A percentile compares a stretch with the other conserved stretches of the same genome.
phyloP scores from a whole-genome alignment of 2,888 invertebrate species.

The Cyaniris semiargus region DNA sequence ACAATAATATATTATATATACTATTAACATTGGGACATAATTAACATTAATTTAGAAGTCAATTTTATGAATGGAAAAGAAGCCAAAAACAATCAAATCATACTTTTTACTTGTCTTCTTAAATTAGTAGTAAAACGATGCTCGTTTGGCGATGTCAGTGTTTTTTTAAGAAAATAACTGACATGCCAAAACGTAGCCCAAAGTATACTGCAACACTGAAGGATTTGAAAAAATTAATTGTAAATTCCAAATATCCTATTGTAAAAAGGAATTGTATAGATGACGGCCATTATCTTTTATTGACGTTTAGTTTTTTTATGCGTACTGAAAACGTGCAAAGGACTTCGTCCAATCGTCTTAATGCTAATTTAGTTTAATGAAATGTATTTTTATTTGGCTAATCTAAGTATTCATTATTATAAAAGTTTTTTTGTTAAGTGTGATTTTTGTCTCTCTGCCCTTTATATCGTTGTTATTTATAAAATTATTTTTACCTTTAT shows the following conservation, averaged over 20 bases:
- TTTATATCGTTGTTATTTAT: not conserved
- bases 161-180: constrained; percentile 37
- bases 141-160: constrained; percentile 44
- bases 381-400: not conserved
- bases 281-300: constrained; percentile 20
- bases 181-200: constrained; percentile 40
- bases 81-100: not conserved
- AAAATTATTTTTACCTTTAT: not conserved
- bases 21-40: not conserved
- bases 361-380: not conserved
- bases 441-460: not conserved
- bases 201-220: constrained; percentile 72
- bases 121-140: not conserved
- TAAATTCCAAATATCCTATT: constrained; percentile 35
- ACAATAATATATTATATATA: too few relatives aligned
- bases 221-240: constrained; percentile 67
- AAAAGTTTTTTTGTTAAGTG: not conserved
- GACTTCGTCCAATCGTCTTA: not conserved
- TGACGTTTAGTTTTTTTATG: constrained; percentile 8
- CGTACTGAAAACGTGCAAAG: constrained; percentile 12
- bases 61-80: not conserved
- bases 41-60: not conserved
- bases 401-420: not conserved
- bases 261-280: constrained; percentile 60
- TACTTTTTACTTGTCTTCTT: not conserved